Evolutionary conservation across 2,797 vertebrate genomes (phyloP).

Genomic region (Gymnothorax javanicus): DNA sequence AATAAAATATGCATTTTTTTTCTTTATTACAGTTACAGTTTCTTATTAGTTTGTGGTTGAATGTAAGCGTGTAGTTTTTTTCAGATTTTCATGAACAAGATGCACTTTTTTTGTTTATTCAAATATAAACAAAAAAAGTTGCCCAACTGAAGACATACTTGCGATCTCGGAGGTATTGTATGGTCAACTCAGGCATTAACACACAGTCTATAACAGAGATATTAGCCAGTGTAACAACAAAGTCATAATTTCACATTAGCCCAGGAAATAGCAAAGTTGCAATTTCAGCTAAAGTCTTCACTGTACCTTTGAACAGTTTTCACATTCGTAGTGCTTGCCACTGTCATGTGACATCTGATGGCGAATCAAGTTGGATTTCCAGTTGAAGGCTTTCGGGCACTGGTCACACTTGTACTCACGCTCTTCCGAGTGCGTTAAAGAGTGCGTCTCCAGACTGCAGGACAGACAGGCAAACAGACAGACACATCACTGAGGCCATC

Average conservation of each 20-base stretch:
- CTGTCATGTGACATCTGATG: slow-evolving; percentile 99
- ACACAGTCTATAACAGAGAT: not conserved
- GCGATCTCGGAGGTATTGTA: not conserved
- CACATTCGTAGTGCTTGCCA: slow-evolving; percentile 99
- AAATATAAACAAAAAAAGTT: not conserved
- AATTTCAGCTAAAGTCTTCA: slow-evolving; percentile 72
- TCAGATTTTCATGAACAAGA: not conserved
- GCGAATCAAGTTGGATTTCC: slow-evolving; percentile 99
- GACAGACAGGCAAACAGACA: slow-evolving; percentile 32
- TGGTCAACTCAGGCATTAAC: not conserved
- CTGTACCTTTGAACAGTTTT: slow-evolving; percentile 99
- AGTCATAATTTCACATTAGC: not conserved
- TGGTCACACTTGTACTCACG: slow-evolving; percentile 98
- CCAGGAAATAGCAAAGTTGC: not conserved
- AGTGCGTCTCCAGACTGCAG: slow-evolving; percentile 91
- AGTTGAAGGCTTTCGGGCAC: slow-evolving; percentile 99
- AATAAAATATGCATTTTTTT: not conserved
- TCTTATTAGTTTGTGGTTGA: not conserved
- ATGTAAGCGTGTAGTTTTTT: not conserved
- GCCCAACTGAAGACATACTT: not conserved
- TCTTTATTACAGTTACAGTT: not conserved
- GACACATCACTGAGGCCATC: not conserved
- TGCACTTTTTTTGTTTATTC: not conserved
- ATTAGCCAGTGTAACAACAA: not conserved
- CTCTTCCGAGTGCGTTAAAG: slow-evolving; percentile 92